phyloP scores from a whole-genome alignment of 1,140 invertebrate species.

The Pseudoatta argentina region DNA sequence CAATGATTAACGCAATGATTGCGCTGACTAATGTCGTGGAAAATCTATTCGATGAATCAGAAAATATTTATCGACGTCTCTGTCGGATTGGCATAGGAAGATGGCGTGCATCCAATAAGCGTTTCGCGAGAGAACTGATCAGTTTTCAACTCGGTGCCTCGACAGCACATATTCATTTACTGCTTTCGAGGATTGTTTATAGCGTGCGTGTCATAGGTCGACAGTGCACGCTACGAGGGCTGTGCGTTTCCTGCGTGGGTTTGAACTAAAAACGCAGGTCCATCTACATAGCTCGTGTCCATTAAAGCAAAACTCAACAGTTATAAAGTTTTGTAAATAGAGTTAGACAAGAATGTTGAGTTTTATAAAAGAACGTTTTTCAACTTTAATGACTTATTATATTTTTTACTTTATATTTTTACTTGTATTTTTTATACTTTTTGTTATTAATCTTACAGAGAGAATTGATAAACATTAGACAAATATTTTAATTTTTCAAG shows the following conservation, averaged over 20 bases:
- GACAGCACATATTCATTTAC: constrained; percentile 77
- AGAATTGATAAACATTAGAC: background rate
- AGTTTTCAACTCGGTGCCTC: constrained; percentile 75
- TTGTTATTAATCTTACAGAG: background rate
- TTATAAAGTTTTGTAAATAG: background rate
- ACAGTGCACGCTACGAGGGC: constrained; percentile 54
- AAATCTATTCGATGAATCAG: constrained; percentile 71
- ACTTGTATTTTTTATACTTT: background rate
- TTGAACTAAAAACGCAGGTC: background rate
- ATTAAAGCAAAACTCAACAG: background rate
- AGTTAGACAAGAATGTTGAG: background rate
- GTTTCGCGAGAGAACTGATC: constrained; percentile 69
- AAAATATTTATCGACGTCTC: constrained; percentile 74
- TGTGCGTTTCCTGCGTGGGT: constrained; percentile 61
- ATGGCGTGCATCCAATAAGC: constrained; percentile 76
- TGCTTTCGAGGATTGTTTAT: constrained; percentile 77
- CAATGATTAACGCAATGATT: constrained; percentile 11
- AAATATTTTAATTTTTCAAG: background rate
- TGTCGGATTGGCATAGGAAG: constrained; percentile 70
- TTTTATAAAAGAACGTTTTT: background rate
- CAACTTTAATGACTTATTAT: background rate
- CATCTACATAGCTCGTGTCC: background rate
- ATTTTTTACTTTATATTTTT: background rate
- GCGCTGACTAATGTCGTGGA: constrained; percentile 46
- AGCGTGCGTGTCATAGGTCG: constrained; percentile 78